A percentile compares a stretch with the other conserved stretches of the same genome.
Evolutionary conservation across 2,888 invertebrate species (phyloP).

Genomic region (Loripinus fragilis): DNA sequence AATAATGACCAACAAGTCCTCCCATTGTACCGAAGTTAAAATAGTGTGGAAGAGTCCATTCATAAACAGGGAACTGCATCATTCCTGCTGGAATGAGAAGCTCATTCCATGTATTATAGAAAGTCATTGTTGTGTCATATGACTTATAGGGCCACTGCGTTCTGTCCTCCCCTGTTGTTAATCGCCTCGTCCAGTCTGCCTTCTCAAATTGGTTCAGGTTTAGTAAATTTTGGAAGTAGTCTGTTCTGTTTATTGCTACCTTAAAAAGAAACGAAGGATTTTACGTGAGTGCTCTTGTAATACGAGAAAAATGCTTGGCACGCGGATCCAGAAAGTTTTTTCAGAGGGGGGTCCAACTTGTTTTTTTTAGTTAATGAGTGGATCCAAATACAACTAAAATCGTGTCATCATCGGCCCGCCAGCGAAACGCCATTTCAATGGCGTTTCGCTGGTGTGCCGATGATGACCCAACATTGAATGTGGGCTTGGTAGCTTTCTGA

Average conservation of each 20-base stretch:
- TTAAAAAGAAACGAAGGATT: too few species aligned
- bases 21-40: conserved; percentile 79
- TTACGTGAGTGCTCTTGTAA: too few species aligned
- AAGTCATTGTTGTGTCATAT: conserved; percentile 66
- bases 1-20: conserved; percentile 68
- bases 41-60: conserved; percentile 71
- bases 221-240: conserved; percentile 85
- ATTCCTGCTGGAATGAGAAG: conserved; percentile 77
- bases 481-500: too few species aligned
- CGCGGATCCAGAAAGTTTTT: too few species aligned
- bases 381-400: too few species aligned
- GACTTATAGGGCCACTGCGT: conserved; percentile 67
- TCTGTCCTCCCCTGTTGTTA: conserved; percentile 63
- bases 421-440: too few species aligned
- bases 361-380: too few species aligned
- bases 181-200: conserved; percentile 68
- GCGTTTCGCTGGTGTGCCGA: too few species aligned
- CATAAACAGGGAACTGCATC: conserved; percentile 79
- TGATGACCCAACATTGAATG: too few species aligned
- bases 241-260: conserved; percentile 85
- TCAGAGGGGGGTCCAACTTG: too few species aligned
- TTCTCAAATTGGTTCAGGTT: conserved; percentile 84
- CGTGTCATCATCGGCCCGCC: too few species aligned
- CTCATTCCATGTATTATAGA: conserved; percentile 76
- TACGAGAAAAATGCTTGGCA: too few species aligned